Evolutionary conservation across 2,113 vertebrate genomes (phyloP), one percentile per base, ranked within the genome.

Genomic region (Blennius ocellaris): DNA sequence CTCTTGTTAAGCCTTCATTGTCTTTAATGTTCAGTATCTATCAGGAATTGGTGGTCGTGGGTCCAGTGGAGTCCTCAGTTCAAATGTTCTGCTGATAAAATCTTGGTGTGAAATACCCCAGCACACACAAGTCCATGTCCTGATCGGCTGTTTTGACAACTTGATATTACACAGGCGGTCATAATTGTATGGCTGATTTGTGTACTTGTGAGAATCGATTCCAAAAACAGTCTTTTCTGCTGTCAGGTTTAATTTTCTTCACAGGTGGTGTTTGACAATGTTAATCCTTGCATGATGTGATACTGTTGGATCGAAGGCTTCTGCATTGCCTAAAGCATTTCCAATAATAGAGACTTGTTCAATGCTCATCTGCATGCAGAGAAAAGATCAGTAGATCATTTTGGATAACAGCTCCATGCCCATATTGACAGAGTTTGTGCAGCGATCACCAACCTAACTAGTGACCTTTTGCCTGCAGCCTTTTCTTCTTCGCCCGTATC

Each of bases 381-480:
- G 15, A 70, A 43, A 53, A 65, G 30, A 80, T 70, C 14, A 49
- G 50, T 52, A 70, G 47, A 80, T 73, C 69, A 41, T 51, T 55
- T 71, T 51, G 66, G 63, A 76, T 82, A 63, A 67, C 74, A 56
- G 53, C 59, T 78, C 44, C 58, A 37, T 64, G 11, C 15, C 21
- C 14, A 49, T 52, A 81, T 36, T 5, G 15, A 62, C 52, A 50
- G 47, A 37, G 50, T 80, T 73, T 73, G 54, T 41, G 15, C 60
- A 60, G 62, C 41, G 15, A 62, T 80, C 78, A 68, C 60, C 36
- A 49, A 71, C 54, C 63, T 43, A 59, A 62, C 50, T 59, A 14
- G 6, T 83, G 85, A 86, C 76, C 73, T 79, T 68, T 82, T 39
- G 69, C 78, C 72, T 76, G 38, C 47, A 87, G 76, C 75, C 49